Percentiles rank a stretch among this genome's conserved stretches.
Evolutionary conservation across 2,113 vertebrate species (phyloP).

Genomic region (Channa argus): DNA sequence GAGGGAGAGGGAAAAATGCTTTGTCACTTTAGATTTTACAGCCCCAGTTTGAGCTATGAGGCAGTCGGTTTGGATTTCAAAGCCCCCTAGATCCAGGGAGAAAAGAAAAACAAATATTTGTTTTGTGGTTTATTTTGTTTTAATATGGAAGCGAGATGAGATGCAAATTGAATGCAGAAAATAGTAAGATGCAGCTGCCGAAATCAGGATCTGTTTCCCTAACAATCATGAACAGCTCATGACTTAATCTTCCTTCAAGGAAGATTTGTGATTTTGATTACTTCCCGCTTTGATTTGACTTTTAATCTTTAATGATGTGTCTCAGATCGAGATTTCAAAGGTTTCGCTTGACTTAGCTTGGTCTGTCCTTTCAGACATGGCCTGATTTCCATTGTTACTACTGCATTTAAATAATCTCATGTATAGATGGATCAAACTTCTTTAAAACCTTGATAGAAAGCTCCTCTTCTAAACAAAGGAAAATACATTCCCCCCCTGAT

Average conservation of each 20-base stretch:
- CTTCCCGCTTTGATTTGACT: constrained; percentile 57
- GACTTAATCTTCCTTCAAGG: constrained; percentile 63
- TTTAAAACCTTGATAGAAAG: constrained; percentile 22
- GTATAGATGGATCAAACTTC: neutral
- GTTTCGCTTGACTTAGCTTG: constrained; percentile 44
- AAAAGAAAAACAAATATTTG: constrained; percentile 83
- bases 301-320: constrained; percentile 62
- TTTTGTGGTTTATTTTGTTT: constrained; percentile 78
- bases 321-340: constrained; percentile 48
- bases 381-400: constrained; percentile 32
- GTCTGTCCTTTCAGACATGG: constrained; percentile 32
- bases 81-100: constrained; percentile 59
- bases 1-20: constrained; percentile 64
- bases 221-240: constrained; percentile 48
- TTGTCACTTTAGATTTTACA: constrained; percentile 82
- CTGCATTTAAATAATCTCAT: constrained; percentile 25
- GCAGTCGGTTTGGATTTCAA: constrained; percentile 76
- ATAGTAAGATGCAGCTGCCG: constrained; percentile 58
- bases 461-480: constrained; percentile 24
- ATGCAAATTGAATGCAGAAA: constrained; percentile 66
- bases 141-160: constrained; percentile 72
- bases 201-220: constrained; percentile 54
- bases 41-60: constrained; percentile 58
- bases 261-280: constrained; percentile 74
- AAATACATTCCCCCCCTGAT: constrained; percentile 9